phyloP scores from a whole-genome alignment of 1,140 invertebrate species.

The Drosophila micromelanica region DNA sequence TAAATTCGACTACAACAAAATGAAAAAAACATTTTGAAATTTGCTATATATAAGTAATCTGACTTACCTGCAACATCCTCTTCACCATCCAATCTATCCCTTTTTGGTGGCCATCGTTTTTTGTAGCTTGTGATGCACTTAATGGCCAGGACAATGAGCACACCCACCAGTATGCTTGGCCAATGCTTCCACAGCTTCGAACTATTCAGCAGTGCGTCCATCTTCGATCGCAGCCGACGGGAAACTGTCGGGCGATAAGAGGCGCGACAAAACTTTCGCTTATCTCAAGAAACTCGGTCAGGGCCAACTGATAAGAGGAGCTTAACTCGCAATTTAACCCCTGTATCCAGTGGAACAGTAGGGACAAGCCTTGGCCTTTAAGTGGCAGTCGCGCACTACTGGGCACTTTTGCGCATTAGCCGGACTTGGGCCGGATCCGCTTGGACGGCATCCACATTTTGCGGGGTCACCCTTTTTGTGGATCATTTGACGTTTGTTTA shows the following conservation, averaged over 20 bases:
- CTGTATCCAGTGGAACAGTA: constrained; percentile 40
- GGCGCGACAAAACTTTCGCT: constrained; percentile 10
- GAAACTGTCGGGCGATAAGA: constrained; percentile 14
- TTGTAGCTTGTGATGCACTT: constrained; percentile 21
- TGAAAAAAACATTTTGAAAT: not conserved
- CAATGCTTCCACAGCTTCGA: constrained; percentile 62
- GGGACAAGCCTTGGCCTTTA: constrained; percentile 17
- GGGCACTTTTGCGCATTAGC: no score
- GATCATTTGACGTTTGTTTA: constrained; percentile 58
- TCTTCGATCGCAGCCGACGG: not conserved
- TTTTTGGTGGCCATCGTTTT: not conserved
- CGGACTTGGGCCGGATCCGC: not conserved
- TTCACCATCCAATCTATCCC: constrained; percentile 14
- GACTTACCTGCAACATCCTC: constrained; percentile 51
- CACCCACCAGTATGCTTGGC: constrained; percentile 38
- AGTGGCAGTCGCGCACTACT: not conserved
- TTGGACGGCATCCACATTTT: not conserved
- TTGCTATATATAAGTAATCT: not conserved
- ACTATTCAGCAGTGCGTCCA: constrained; percentile 50
- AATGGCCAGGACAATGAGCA: constrained; percentile 22
- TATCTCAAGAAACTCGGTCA: constrained; percentile 55
- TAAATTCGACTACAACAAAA: constrained; percentile 29
- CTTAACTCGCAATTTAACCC: not conserved
- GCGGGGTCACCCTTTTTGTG: constrained; percentile 25
- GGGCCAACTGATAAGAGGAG: constrained; percentile 33